A percentile compares a stretch with the other conserved stretches of the same genome.
phyloP scores from a whole-genome alignment of 2,888 invertebrate genomes.

The Antheraea yamamai region DNA sequence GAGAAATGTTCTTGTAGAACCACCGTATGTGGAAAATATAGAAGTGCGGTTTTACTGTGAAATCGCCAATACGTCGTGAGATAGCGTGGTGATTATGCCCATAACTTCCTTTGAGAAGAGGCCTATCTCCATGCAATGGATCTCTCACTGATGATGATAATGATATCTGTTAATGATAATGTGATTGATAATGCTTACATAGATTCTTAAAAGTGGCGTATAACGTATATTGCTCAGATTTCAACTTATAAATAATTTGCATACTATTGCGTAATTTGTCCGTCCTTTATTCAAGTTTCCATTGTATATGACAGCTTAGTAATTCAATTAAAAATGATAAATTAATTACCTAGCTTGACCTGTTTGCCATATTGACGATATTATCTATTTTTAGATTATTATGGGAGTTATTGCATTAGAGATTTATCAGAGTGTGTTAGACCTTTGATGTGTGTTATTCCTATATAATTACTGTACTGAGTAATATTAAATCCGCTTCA shows the following conservation, averaged over 20 bases:
- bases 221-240: neutral
- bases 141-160: neutral
- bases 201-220: neutral
- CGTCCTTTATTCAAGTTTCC: neutral
- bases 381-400: neutral
- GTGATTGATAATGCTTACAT: no score
- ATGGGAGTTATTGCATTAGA: neutral
- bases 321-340: neutral
- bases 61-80: no score
- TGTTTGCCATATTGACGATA: neutral
- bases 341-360: neutral
- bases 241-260: neutral
- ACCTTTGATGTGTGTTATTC: neutral
- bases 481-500: neutral
- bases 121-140: neutral
- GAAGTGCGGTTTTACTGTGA: no score
- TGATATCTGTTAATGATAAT: no score
- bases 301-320: neutral
- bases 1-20: no score
- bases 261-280: conserved; percentile 3
- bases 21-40: no score
- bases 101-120: no score
- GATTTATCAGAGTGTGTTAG: neutral
- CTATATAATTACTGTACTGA: neutral
- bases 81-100: no score